Base-by-base conservation (phyloP, 1,140 invertebrate species). In the Dendroctonus valens region DNA sequence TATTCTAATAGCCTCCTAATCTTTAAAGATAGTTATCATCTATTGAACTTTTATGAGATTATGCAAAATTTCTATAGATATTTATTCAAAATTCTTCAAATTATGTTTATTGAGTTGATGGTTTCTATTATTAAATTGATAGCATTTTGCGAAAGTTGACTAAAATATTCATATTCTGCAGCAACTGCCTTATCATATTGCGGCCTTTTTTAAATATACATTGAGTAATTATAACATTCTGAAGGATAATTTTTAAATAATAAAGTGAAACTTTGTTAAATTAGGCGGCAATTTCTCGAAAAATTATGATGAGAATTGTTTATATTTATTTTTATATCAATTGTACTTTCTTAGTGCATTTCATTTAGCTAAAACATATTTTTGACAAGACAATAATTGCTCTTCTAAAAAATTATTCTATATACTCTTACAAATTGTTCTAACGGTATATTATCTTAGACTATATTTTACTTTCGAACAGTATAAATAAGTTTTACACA, bases 301-400 rank as follows among this genome's bases (percentile, higher is more conserved):
- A 26, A 26, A 26, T 2, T 26, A 26, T 26, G 26, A 1, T 26
- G 26, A 26, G 26, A 26, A 26, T 26, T 26, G 26, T 26, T 26
- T 46, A 46, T 11, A 46, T 9, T 11, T 46, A 11, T 51, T 51
- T 51, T 51, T 51, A n/a, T 51, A 12, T 12, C 9, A 51, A 46
- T 59, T 59, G 57, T 59, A 59, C 57, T 59, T 49, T 39, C 9
- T 59, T 48, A 59, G 57, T 59, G 57, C 57, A 59, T 49, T 59
- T 39, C 7, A 59, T 59, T 59, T 59, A 59, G 26, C 57, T 59
- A 59, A 48, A 59, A 59, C 9, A 7, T 48, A 38, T 59, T n/a
- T n/a, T 8, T 37, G 7, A 12, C 26, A 2, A 51, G n/a, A n/a
- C n/a, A 15, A 51, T 7, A 51, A 12, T 15, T 51, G 7, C 7